Evolutionary conservation across 2,888 invertebrate genomes (phyloP), one percentile per base, ranked within the genome.

Genomic region (Drosophila multiciliata): DNA sequence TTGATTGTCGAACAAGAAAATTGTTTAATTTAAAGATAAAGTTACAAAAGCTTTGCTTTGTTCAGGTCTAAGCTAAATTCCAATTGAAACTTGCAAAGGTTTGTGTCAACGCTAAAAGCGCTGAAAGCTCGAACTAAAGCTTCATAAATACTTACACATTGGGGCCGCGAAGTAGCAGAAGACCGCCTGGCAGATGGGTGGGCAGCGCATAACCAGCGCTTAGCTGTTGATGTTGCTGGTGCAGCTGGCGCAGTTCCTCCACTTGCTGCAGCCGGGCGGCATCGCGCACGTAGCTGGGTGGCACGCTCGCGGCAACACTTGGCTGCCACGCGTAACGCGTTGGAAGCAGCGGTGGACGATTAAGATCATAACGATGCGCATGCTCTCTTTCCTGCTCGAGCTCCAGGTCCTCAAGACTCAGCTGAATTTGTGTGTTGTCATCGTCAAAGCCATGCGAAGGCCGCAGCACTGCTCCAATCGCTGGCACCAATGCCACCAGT

Each of bases 391-490:
- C 96, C 93, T 80, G 69, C 12, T 96, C 96, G 40, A 95, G 94
- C 90, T 97, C 96, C 75, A 96, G 96, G 92, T 96, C 96, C 91
- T 96, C 96, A 55, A 96, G 93, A 79, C 96, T 95, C 66, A 96
- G 94, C 92, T 96, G 96, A 90, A 75, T 78, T 1, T 71, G 70
- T 1, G 84, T 80, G n/a, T 75, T 78, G 40, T 90, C 91, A 49
- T 91, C 91, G 57, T 91, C 88, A 26, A 82, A 90, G 55, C 65
- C 58, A 3, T 61, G 74, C 20, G 35, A 53, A 7, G 42, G 67
- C 20, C 68, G 17, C 35, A 87, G 59, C 12, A 57, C 74, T 0
- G 74, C 80, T 29, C 40, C 61, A 12, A 49, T 49, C 0, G 55
- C 59, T 15, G 75, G 52, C 53, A 74, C 40, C 15, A 70, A 7